phyloP scores from a whole-genome alignment of 2,797 vertebrate genomes.

The Sebastes wilsoni region DNA sequence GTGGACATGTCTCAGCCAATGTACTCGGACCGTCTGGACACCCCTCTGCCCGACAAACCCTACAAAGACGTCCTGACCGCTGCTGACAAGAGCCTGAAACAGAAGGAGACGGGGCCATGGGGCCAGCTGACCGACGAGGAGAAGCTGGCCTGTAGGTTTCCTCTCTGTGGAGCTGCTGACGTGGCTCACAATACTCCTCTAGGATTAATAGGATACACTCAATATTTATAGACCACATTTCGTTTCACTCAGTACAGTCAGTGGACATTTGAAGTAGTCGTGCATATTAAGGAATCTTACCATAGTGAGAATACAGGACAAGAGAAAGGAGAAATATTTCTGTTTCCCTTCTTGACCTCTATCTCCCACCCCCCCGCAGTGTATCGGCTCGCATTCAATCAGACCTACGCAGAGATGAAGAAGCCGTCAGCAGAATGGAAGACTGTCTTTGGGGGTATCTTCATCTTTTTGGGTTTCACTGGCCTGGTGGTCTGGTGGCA shows the following conservation, averaged over 20 bases:
- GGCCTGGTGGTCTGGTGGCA: conserved; percentile 89
- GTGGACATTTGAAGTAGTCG: neutral
- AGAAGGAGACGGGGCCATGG: conserved; percentile 91
- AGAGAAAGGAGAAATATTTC: no score
- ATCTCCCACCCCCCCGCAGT: conserved; percentile 66
- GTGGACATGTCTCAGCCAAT: conserved; percentile 78
- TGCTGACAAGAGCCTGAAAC: conserved; percentile 83
- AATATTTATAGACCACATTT: neutral
- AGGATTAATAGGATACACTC: neutral
- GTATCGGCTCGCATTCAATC: conserved; percentile 84
- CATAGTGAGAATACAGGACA: neutral
- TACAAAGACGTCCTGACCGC: conserved; percentile 73
- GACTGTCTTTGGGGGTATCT: conserved; percentile 80
- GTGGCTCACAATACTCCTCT: neutral
- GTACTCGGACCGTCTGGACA: conserved; percentile 80
- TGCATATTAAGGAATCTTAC: neutral
- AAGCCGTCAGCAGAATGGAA: conserved; percentile 83
- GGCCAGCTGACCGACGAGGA: conserved; percentile 84
- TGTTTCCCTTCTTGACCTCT: neutral
- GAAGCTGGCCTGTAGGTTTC: conserved; percentile 84
- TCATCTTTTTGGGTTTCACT: conserved; percentile 85
- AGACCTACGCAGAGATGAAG: conserved; percentile 87
- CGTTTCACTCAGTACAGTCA: neutral
- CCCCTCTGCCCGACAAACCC: conserved; percentile 84
- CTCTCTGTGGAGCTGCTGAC: neutral